Conservation (phyloP, 2,888 invertebrate genomes). For the Parnassius mnemosyne region DNA sequence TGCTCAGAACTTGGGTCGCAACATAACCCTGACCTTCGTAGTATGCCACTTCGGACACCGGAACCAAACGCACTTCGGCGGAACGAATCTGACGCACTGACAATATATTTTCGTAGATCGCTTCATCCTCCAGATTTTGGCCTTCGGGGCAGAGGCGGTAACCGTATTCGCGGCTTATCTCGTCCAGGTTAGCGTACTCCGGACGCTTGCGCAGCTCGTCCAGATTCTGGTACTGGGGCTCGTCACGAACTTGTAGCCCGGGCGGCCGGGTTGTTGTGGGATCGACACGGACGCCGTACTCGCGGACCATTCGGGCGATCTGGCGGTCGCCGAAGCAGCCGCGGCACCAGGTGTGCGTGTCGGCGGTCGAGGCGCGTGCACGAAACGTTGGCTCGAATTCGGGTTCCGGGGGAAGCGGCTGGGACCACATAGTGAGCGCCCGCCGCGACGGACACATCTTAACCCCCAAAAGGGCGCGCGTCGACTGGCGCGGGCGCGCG, state of each 20-base stretch:
- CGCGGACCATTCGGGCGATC: conserved; percentile 70
- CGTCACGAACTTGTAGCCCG: conserved; percentile 65
- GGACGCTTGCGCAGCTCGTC: conserved; percentile 72
- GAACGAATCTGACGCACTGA: conserved; percentile 75
- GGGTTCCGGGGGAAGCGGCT: conserved; percentile 70
- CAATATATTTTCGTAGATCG: conserved; percentile 75
- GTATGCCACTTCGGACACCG: conserved; percentile 75
- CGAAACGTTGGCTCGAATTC: conserved; percentile 55
- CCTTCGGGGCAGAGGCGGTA: conserved; percentile 77
- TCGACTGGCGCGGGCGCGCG: conserved; percentile 72
- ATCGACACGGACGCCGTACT: conserved; percentile 70
- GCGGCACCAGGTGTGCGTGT: conserved; percentile 55
- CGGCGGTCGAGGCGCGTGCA: conserved; percentile 58
- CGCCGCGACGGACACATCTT: conserved; percentile 79
- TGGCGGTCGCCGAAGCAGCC: conserved; percentile 57
- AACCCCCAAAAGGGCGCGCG: conserved; percentile 80
- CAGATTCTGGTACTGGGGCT: conserved; percentile 75
- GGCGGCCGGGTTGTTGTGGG: conserved; percentile 57
- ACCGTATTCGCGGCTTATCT: conserved; percentile 76
- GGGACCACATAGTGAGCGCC: conserved; percentile 79
- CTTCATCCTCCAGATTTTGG: conserved; percentile 76
- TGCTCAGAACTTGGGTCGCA: conserved; percentile 72
- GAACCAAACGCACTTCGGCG: conserved; percentile 77
- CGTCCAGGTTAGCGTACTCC: conserved; percentile 75
- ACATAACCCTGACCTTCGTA: conserved; percentile 76